These are phyloP conservation scores for Oxystoma pomonae DNA, from an alignment of 2,888 invertebrate species.

Conservation along the genomic window DNA sequence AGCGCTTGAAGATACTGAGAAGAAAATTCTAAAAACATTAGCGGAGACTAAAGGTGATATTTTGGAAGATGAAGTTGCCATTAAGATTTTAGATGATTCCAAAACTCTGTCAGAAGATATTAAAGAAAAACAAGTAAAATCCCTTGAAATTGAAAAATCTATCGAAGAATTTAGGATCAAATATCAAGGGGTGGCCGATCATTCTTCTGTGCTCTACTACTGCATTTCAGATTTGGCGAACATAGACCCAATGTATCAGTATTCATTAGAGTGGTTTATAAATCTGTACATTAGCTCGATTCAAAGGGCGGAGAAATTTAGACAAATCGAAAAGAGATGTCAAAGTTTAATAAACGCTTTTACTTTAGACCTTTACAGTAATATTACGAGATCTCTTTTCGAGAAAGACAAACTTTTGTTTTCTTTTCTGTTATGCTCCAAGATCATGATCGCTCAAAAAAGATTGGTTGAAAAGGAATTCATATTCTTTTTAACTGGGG, in stretches of 20 bases:
- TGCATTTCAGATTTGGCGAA: conserved; percentile 79
- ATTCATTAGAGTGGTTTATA: conserved; percentile 82
- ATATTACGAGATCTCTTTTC: conserved; percentile 79
- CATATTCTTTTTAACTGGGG: conserved; percentile 73
- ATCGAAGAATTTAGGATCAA: conserved; percentile 73
- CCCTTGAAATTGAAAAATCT: conserved; percentile 70
- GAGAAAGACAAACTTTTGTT: conserved; percentile 82
- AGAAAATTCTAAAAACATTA: conserved; percentile 80
- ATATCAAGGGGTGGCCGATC: conserved; percentile 73
- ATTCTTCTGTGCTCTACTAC: conserved; percentile 77
- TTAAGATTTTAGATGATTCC: conserved; percentile 81
- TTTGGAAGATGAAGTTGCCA: conserved; percentile 86
- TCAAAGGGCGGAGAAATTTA: conserved; percentile 67
- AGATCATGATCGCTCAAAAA: conserved; percentile 57
- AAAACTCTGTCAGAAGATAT: conserved; percentile 80
- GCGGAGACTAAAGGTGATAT: conserved; percentile 83
- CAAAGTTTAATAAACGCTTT: conserved; percentile 70
- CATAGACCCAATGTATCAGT: conserved; percentile 88
- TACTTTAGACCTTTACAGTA: conserved; percentile 74
- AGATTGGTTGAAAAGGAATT: conserved; percentile 59
- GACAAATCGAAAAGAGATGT: conserved; percentile 66
- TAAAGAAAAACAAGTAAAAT: conserved; percentile 73
- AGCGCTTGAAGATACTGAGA: conserved; percentile 80
- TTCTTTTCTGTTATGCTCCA: conserved; percentile 74
- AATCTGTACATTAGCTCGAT: conserved; percentile 75